Evolutionary conservation across 2,113 vertebrate genomes (phyloP).

Genomic region (Aythya baeri): DNA sequence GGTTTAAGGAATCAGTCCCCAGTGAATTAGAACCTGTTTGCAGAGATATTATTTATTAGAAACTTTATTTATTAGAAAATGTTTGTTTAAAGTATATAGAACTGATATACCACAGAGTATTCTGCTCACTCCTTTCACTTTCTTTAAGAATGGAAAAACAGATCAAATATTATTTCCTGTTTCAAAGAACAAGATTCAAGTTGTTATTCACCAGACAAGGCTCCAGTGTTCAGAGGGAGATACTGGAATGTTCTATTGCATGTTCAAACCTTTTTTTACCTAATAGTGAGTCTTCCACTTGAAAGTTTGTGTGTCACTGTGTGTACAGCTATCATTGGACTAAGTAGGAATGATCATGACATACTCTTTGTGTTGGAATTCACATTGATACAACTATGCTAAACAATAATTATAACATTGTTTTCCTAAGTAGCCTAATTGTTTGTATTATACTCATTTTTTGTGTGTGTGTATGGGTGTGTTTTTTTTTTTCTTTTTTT

Average conservation of each 20-base stretch:
- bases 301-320: too few relatives aligned
- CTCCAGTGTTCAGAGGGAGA: neutral
- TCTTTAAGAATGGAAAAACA: neutral
- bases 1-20: neutral
- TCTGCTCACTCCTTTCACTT: neutral
- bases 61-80: neutral
- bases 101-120: neutral
- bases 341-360: neutral
- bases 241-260: neutral
- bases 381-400: neutral
- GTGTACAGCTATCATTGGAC: neutral
- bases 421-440: neutral
- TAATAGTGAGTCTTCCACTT: neutral
- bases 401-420: neutral
- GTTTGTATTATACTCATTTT: neutral
- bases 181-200: neutral
- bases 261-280: neutral
- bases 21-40: neutral
- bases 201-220: neutral
- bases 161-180: neutral
- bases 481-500: neutral
- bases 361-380: neutral
- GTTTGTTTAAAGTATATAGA: neutral
- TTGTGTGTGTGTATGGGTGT: too few relatives aligned
- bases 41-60: neutral